Evolutionary conservation across 2,797 vertebrate genomes (phyloP).

Genomic region (Sciurus vulgaris): DNA sequence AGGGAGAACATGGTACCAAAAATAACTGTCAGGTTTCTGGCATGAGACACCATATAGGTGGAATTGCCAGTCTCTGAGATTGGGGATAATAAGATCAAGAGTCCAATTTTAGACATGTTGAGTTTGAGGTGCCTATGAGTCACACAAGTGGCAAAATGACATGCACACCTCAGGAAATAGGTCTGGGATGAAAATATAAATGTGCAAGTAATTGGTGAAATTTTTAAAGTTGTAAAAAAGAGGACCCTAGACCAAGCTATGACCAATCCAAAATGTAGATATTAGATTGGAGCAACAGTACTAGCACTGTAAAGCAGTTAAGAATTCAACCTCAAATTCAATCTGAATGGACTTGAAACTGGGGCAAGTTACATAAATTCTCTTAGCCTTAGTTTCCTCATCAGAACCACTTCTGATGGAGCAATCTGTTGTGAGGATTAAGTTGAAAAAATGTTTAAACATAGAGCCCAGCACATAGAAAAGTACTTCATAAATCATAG

Average conservation of each 20-base stretch:
- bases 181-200: neutral
- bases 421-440: neutral
- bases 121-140: neutral
- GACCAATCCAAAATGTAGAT: neutral
- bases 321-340: neutral
- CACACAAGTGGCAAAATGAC: neutral
- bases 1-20: neutral
- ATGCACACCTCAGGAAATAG: neutral
- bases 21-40: conserved; percentile 8
- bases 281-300: neutral
- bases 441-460: neutral
- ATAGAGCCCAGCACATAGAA: neutral
- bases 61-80: neutral
- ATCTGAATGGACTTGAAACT: neutral
- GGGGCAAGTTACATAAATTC: neutral
- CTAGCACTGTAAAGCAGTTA: neutral
- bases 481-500: neutral
- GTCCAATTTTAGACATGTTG: neutral
- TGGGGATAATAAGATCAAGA: neutral
- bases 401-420: neutral
- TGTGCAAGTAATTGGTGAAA: neutral
- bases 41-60: neutral
- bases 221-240: neutral
- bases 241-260: neutral
- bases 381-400: neutral